Percentiles rank a stretch among this genome's conserved stretches.
These are phyloP conservation scores for Pelusios castaneus DNA, from an alignment of 2,113 vertebrate species.

Conservation along the genomic window DNA sequence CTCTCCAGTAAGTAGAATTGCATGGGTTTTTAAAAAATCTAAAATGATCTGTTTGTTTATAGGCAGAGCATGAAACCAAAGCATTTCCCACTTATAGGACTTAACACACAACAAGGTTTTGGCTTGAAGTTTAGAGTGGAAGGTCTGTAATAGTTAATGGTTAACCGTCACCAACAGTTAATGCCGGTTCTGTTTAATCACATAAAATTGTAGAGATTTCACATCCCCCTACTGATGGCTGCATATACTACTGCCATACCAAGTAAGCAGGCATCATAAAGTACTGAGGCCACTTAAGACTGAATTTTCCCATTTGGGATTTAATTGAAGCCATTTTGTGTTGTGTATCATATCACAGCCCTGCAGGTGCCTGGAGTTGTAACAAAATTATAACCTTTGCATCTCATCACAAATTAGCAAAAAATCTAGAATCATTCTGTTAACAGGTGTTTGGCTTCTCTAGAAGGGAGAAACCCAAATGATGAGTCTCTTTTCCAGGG, in stretches of 20 bases:
- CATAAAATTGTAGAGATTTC: accelerated
- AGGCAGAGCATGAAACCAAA: neutral
- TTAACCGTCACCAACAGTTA: neutral
- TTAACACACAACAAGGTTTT: accelerated
- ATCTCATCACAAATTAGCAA: neutral
- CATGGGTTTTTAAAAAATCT: neutral
- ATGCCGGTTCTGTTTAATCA: neutral
- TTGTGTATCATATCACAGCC: neutral
- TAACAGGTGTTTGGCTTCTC: neutral
- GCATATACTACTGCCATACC: neutral
- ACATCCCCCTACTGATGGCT: neutral
- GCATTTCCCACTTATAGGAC: neutral
- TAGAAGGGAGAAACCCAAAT: neutral
- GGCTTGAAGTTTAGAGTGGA: neutral
- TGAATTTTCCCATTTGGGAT: neutral
- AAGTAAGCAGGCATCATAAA: neutral
- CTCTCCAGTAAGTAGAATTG: neutral
- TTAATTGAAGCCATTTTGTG: neutral
- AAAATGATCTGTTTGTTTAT: neutral
- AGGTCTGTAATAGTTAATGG: neutral
- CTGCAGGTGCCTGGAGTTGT: neutral
- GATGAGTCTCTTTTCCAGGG: neutral
- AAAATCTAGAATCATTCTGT: neutral
- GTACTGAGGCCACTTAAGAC: neutral
- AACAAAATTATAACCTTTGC: neutral